Conservation (phyloP, 2,888 invertebrate species). For the Harpalus rubripes region DNA sequence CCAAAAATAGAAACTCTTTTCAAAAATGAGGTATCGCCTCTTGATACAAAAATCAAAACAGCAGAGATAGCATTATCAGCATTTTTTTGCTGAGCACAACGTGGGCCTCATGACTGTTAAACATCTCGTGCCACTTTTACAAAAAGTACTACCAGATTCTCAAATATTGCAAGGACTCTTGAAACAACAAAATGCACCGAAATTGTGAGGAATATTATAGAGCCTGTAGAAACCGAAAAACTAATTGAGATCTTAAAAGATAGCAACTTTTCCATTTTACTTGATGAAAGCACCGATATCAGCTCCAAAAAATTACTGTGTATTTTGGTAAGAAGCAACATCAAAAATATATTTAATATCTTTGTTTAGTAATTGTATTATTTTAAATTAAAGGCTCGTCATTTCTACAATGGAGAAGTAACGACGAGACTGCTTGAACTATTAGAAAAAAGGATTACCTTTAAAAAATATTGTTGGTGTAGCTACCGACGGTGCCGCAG, state of each 20-base stretch:
- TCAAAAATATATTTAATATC: too few species aligned
- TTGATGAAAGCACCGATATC: slow-evolving; percentile 63
- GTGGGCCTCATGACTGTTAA: slow-evolving; percentile 67
- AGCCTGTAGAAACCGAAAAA: slow-evolving; percentile 4
- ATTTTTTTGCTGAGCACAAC: slow-evolving; percentile 69
- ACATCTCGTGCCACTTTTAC: slow-evolving; percentile 67
- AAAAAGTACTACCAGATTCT: slow-evolving; percentile 67
- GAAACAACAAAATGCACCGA: slow-evolving; percentile 48
- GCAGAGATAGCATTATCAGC: slow-evolving; percentile 27
- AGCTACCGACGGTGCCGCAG: too few species aligned
- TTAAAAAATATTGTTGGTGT: too few species aligned
- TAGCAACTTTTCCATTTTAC: slow-evolving; percentile 50
- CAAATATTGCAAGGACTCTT: slow-evolving; percentile 56
- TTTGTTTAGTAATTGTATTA: too few species aligned
- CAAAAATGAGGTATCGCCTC: slow-evolving; percentile 56
- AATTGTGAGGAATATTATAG: slow-evolving; percentile 54
- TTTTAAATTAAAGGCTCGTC: too few species aligned
- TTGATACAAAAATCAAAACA: neutral
- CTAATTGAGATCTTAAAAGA: slow-evolving; percentile 33
- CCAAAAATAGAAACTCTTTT: neutral
- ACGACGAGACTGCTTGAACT: too few species aligned
- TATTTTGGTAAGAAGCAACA: neutral
- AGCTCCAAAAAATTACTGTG: slow-evolving; percentile 17
- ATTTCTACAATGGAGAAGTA: too few species aligned
- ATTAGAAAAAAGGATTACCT: too few species aligned